Conservation (phyloP, 2,113 vertebrate genomes). For the Nerophis ophidion region DNA sequence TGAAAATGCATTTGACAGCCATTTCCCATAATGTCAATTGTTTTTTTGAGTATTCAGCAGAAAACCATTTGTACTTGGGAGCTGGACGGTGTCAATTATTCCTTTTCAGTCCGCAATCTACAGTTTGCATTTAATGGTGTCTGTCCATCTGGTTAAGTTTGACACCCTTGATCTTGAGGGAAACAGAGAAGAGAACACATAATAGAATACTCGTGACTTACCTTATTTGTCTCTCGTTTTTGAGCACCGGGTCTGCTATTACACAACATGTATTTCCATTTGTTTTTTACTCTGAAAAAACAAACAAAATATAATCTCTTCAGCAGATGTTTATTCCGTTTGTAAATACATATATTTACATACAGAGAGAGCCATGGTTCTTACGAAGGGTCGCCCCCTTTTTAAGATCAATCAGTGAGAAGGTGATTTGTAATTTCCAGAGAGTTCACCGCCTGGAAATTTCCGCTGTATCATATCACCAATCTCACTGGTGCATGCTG, state of each 20-base stretch:
- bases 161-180: slow-evolving; percentile 1
- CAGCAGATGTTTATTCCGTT: slow-evolving; percentile 3
- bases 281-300: background rate
- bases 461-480: slow-evolving; percentile 39
- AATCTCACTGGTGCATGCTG: slow-evolving; percentile 29
- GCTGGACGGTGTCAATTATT: background rate
- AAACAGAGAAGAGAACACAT: too few relatives aligned
- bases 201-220: too few relatives aligned
- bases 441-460: slow-evolving; percentile 35
- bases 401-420: slow-evolving; percentile 14
- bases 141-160: too few relatives aligned
- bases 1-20: too few relatives aligned
- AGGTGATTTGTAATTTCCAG: slow-evolving; percentile 39
- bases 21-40: too few relatives aligned
- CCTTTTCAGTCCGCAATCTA: background rate
- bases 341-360: slow-evolving; percentile 23
- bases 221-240: too few relatives aligned
- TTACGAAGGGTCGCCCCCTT: slow-evolving; percentile 28
- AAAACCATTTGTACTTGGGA: too few relatives aligned
- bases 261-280: slow-evolving; percentile 17
- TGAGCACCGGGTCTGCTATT: slow-evolving; percentile 22
- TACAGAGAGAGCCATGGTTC: slow-evolving; percentile 16
- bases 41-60: too few relatives aligned
- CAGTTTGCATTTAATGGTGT: too few relatives aligned
- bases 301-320: slow-evolving; percentile 6